Evolutionary conservation across 2,888 invertebrate genomes (phyloP), one percentile per base, ranked within the genome.

Genomic region (Rutpela maculata): DNA sequence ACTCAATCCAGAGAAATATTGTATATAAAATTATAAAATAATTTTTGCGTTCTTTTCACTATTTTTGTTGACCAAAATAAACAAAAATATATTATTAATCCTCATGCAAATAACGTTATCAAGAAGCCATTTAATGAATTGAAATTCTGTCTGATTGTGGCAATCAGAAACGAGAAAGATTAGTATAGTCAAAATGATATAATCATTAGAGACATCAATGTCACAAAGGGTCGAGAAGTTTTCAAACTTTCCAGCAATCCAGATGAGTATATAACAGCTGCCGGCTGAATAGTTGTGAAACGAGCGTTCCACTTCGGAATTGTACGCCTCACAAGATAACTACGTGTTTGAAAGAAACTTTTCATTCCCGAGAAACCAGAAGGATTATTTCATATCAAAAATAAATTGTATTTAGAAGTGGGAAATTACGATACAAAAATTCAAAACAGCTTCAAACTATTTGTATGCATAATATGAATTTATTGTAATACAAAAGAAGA

Each of bases 241-340:
- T 86, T 83, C 85, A 84, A 87, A 87, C 85, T 87, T 86, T 80
- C 79, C 84, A 83, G 82, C 84, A 81, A 83, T 84, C 83, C 82
- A 86, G 86, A 86, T 84, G 86, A 87, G 86, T 87, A 83, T 87
- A 87, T 86, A 87, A 86, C 87, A 87, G 86, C 86, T 87, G 86
- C 84, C 84, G 85, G 85, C 82, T 85, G 85, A 86, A 86, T 85
- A 85, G 85, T 85, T 85, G 86, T 87, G 85, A 87, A 87, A 86
- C 83, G 85, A 83, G 84, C 82, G 78, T 78, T 82, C 80, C 81
- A 80, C 81, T 81, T 74, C 78, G 69, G 75, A 80, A 83, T 81
- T 80, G 82, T 76, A 79, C 67, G 81, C 78, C 82, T 82, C 78
- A 74, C 73, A 70, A 80, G 83, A 82, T 83, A 82, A 82, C 82